Percentiles rank a stretch among this genome's conserved stretches.
Conservation (phyloP, 1,140 invertebrate species). For the Drosophila trapezifrons region DNA sequence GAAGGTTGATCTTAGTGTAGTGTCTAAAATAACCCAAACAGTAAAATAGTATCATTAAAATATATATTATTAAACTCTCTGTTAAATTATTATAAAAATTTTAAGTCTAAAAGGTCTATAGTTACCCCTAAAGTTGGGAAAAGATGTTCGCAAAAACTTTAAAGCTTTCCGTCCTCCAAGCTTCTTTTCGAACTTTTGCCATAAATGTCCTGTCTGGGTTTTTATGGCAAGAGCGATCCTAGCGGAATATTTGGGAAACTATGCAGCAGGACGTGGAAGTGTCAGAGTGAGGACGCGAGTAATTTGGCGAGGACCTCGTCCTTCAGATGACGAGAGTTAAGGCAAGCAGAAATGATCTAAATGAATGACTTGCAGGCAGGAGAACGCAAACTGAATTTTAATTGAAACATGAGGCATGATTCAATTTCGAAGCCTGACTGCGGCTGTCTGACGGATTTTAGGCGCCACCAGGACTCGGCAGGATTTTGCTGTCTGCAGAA, state of each 20-base stretch:
- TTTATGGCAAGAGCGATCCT: slow-evolving; percentile 23
- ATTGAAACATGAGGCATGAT: slow-evolving; percentile 58
- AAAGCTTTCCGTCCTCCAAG: not conserved
- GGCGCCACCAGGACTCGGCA: not conserved
- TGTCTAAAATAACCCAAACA: no score
- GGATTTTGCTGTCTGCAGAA: not conserved
- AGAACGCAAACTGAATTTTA: slow-evolving; percentile 58
- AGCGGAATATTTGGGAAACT: not conserved
- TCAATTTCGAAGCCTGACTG: slow-evolving; percentile 42
- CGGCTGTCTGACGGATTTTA: slow-evolving; percentile 17
- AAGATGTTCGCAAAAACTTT: not conserved
- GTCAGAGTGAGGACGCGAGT: no score
- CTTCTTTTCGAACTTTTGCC: not conserved
- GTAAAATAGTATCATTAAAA: not conserved
- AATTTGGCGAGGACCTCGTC: not conserved
- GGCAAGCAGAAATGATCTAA: slow-evolving; percentile 52
- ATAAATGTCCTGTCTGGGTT: not conserved
- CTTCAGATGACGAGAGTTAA: slow-evolving; percentile 17
- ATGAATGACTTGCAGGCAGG: slow-evolving; percentile 45
- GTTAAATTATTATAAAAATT: not conserved
- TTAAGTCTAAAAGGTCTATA: no score
- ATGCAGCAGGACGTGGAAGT: not conserved
- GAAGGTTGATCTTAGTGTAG: fast-evolving
- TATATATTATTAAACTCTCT: not conserved
- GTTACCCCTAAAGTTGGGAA: not conserved